phyloP scores from a whole-genome alignment of 2,113 vertebrate species.

The Microtus montanus region DNA sequence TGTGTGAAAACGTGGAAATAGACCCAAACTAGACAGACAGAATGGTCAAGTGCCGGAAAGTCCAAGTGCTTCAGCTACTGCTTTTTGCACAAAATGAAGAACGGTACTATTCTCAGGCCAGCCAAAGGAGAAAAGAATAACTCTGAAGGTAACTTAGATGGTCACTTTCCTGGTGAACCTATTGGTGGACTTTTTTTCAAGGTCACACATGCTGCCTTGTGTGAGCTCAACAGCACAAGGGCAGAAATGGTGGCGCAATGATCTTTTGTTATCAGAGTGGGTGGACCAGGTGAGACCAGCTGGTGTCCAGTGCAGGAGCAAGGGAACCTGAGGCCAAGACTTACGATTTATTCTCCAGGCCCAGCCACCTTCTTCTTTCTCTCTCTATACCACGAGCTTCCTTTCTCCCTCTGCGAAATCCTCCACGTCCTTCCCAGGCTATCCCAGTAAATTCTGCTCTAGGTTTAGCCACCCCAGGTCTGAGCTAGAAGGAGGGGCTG shows the following conservation, averaged over 20 bases:
- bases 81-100: too few species aligned
- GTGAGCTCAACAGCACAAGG: not conserved
- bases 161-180: too few species aligned
- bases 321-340: not conserved
- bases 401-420: not conserved
- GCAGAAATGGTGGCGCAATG: fast-evolving
- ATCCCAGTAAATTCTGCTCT: too few species aligned
- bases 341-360: not conserved
- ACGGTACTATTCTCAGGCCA: too few species aligned
- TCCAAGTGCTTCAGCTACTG: too few species aligned
- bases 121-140: too few species aligned
- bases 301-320: fast-evolving
- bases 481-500: not conserved
- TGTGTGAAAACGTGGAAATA: too few species aligned
- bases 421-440: fast-evolving
- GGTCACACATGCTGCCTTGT: not conserved
- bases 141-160: too few species aligned
- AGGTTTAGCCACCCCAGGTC: not conserved
- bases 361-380: not conserved
- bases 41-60: too few species aligned
- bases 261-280: not conserved
- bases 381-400: not conserved
- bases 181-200: not conserved
- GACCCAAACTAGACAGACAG: too few species aligned
- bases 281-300: not conserved